Percentiles rank a stretch among this genome's conserved stretches.
Conservation (phyloP, 2,888 invertebrate genomes). For the Drosophila macrospina region DNA sequence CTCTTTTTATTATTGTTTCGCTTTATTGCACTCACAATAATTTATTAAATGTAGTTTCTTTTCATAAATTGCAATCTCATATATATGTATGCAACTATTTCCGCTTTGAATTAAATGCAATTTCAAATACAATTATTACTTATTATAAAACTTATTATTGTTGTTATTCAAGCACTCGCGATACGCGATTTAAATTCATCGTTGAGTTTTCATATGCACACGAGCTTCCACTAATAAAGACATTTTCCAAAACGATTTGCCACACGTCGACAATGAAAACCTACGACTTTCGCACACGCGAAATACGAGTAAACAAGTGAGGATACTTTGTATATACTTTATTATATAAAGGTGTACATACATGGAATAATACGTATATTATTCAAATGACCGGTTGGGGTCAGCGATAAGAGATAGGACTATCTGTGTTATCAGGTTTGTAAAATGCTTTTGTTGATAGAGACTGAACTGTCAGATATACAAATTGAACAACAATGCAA, state of each 20-base stretch:
- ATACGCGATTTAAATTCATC: slow-evolving; percentile 8
- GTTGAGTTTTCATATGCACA: slow-evolving; percentile 28
- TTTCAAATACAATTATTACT: slow-evolving; percentile 47
- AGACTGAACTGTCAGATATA: slow-evolving; percentile 36
- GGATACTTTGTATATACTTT: slow-evolving; percentile 3
- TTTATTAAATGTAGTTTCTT: slow-evolving; percentile 20
- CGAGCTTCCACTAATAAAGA: slow-evolving; percentile 35
- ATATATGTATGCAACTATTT: slow-evolving; percentile 51
- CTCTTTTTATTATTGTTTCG: slow-evolving; percentile 26
- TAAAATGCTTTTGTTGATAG: slow-evolving; percentile 28
- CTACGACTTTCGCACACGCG: slow-evolving; percentile 33
- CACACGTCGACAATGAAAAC: slow-evolving; percentile 35
- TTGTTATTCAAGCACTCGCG: slow-evolving; percentile 49
- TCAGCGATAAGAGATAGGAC: slow-evolving; percentile 8
- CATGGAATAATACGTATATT: not conserved
- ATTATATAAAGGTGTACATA: not conserved
- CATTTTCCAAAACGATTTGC: slow-evolving; percentile 36
- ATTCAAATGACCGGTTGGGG: slow-evolving; percentile 30
- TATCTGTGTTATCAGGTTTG: slow-evolving; percentile 37
- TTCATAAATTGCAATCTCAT: slow-evolving; percentile 26
- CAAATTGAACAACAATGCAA: slow-evolving; percentile 72
- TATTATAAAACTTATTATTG: slow-evolving; percentile 48
- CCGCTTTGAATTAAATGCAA: slow-evolving; percentile 74
- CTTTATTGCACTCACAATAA: slow-evolving; percentile 34
- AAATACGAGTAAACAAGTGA: slow-evolving; percentile 18